Conservation (phyloP, 2,888 invertebrate species). For the Eupithecia abbreviata region DNA sequence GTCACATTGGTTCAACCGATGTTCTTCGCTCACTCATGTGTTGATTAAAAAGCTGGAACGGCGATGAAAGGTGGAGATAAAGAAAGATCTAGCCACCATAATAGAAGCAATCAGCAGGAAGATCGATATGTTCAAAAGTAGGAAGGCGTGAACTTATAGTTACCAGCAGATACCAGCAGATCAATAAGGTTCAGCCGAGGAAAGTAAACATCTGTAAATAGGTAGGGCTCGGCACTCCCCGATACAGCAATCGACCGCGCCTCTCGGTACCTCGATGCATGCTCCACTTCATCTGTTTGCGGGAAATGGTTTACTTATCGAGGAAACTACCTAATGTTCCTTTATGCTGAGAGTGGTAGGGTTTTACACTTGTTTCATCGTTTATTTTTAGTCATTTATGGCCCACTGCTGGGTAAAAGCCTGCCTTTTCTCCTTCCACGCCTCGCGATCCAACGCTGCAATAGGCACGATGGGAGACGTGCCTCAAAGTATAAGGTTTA, state of each 20-base stretch:
- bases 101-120: too few species aligned
- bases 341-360: neutral
- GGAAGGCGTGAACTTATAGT: neutral
- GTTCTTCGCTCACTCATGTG: too few species aligned
- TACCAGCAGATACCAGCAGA: neutral
- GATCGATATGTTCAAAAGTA: neutral
- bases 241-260: conserved; percentile 1
- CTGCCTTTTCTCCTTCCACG: too few species aligned
- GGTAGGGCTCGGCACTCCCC: neutral
- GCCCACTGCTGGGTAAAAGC: too few species aligned
- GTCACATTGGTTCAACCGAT: too few species aligned
- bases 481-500: too few species aligned
- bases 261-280: neutral
- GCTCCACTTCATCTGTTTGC: neutral
- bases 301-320: neutral
- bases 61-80: too few species aligned
- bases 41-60: too few species aligned
- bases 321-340: neutral
- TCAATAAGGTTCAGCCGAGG: neutral
- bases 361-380: neutral
- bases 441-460: too few species aligned
- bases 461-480: too few species aligned
- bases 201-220: neutral
- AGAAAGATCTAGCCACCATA: too few species aligned
- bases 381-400: too few species aligned